phyloP scores from a whole-genome alignment of 1,140 invertebrate species.

The Pseudoatta argentina region DNA sequence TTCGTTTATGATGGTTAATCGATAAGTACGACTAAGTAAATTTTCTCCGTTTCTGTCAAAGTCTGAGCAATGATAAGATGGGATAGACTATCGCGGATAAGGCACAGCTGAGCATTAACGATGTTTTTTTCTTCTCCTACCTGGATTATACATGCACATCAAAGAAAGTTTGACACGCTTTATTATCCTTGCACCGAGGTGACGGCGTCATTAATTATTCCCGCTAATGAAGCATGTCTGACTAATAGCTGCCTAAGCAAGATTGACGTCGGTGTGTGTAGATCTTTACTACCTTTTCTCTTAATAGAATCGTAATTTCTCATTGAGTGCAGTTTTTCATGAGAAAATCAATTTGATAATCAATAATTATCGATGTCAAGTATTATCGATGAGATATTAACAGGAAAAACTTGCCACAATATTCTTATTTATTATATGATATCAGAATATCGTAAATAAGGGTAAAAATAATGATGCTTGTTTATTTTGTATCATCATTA shows the following conservation, averaged over 20 bases:
- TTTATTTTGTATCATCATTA: not conserved
- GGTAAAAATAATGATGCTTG: not conserved
- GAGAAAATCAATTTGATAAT: not conserved
- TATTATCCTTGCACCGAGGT: constrained; percentile 6
- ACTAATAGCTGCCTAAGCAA: constrained; percentile 25
- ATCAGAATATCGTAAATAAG: not conserved
- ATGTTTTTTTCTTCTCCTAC: not conserved
- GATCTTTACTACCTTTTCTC: not conserved
- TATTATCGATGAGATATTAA: constrained; percentile 1
- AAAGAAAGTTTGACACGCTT: constrained; percentile 27
- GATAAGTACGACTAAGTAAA: not conserved
- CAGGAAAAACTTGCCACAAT: not conserved
- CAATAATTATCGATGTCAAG: not conserved
- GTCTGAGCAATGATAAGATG: not conserved
- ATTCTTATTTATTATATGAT: not conserved
- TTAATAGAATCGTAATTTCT: constrained; percentile 19
- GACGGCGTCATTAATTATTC: constrained; percentile 41
- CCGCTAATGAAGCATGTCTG: constrained; percentile 25
- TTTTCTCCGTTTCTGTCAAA: not conserved
- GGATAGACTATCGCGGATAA: not conserved
- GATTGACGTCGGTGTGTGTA: constrained; percentile 11
- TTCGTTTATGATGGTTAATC: not conserved
- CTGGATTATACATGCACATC: not conserved
- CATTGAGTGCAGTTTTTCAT: not conserved
- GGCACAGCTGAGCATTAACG: not conserved